Evolutionary conservation across 2,888 invertebrate species (phyloP).

Genomic region (Dendrolimus houi): DNA sequence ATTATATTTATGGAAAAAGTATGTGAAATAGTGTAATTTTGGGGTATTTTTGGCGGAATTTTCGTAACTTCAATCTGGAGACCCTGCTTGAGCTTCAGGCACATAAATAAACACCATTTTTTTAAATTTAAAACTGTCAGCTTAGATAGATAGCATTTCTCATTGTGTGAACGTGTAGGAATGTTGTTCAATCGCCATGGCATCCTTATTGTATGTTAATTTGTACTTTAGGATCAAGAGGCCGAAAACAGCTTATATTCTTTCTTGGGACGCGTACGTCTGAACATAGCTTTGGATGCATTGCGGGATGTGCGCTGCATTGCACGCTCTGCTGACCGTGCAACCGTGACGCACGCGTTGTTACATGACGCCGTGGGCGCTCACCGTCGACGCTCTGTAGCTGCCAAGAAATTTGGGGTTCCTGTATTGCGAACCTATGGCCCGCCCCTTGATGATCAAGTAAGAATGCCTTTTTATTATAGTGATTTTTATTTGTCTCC

Average conservation of each 20-base stretch:
- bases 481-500: too few species aligned
- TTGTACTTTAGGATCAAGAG: slow-evolving; percentile 23
- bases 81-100: too few species aligned
- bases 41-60: too few species aligned
- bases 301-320: slow-evolving; percentile 44
- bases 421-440: slow-evolving; percentile 40
- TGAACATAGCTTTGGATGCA: slow-evolving; percentile 53
- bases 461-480: slow-evolving; percentile 7
- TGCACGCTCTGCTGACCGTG: slow-evolving; percentile 41
- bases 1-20: too few species aligned
- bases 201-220: background rate
- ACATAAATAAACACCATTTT: background rate
- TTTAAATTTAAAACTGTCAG: slow-evolving; percentile 5
- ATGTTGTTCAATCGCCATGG: too few species aligned
- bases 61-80: too few species aligned
- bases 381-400: slow-evolving; percentile 32
- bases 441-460: slow-evolving; percentile 45
- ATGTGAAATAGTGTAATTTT: too few species aligned
- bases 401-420: slow-evolving; percentile 13
- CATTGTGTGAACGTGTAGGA: too few species aligned
- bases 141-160: too few species aligned
- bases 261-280: slow-evolving; percentile 47
- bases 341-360: slow-evolving; percentile 27
- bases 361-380: slow-evolving; percentile 47
- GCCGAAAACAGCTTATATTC: slow-evolving; percentile 46